Percentiles rank a stretch among this genome's conserved stretches.
Conservation (phyloP, 1,140 invertebrate genomes). For the Drosophila lacteicornis region DNA sequence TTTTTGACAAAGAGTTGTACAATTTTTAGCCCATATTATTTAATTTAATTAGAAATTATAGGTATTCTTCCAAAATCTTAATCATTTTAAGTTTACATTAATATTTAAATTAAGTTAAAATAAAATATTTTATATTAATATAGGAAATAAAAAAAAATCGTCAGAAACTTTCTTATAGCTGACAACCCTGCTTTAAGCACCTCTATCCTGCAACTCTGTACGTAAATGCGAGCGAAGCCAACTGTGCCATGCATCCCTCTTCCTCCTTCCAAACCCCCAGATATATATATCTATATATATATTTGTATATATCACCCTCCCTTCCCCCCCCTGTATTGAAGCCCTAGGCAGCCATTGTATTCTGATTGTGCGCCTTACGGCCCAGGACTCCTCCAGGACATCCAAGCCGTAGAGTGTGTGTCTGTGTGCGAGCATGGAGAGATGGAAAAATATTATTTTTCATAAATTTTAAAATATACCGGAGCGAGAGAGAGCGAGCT, state of each 20-base stretch:
- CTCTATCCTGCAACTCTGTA: constrained; percentile 64
- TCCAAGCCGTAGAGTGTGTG: constrained; percentile 6
- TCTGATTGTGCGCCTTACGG: constrained; percentile 79
- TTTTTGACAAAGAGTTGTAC: too few relatives aligned
- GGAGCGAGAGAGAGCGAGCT: constrained; percentile 19
- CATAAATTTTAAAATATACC: constrained; percentile 84
- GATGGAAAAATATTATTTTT: constrained; percentile 84
- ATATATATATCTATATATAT: constrained; percentile 3
- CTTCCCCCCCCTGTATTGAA: constrained; percentile 1
- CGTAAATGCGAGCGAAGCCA: constrained; percentile 68
- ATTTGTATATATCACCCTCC: constrained; percentile 6
- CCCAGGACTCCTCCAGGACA: constrained; percentile 46
- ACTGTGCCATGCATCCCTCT: constrained; percentile 39
- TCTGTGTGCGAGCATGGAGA: constrained; percentile 45
- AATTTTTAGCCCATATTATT: too few relatives aligned
- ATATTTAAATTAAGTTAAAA: too few relatives aligned
- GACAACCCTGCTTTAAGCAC: constrained; percentile 50
- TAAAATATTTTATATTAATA: too few relatives aligned
- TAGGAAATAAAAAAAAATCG: too few relatives aligned
- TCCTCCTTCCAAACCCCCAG: constrained; percentile 2
- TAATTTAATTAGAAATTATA: too few relatives aligned
- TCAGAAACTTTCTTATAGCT: neutral
- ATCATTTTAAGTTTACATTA: too few relatives aligned
- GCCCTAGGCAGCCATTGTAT: constrained; percentile 75
- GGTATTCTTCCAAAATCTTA: too few relatives aligned